Evolutionary conservation across 2,797 vertebrate species (phyloP).

Genomic region (Platyrinchus mystaceus): DNA sequence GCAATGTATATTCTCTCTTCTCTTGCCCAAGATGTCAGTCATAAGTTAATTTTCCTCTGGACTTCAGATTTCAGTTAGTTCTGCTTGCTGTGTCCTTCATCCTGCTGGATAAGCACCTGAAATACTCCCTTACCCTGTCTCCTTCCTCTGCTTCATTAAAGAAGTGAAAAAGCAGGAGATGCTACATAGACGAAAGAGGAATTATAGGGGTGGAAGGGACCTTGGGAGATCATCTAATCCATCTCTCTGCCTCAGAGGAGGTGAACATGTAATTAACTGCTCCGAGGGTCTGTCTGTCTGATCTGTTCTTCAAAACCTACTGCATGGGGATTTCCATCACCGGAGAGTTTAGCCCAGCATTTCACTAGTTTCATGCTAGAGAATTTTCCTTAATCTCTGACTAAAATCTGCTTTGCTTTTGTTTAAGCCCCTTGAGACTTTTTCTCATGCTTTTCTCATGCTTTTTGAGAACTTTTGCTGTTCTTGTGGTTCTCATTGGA

Average conservation of each 20-base stretch:
- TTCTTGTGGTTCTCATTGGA: neutral
- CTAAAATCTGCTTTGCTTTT: constrained; percentile 41
- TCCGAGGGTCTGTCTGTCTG: constrained; percentile 15
- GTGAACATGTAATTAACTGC: constrained; percentile 57
- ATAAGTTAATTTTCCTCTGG: constrained; percentile 40
- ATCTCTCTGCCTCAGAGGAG: constrained; percentile 36
- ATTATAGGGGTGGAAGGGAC: constrained; percentile 23
- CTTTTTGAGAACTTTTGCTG: constrained; percentile 9
- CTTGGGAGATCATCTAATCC: constrained; percentile 56
- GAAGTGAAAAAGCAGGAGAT: constrained; percentile 16
- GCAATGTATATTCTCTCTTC: neutral
- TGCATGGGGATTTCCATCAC: constrained; percentile 39
- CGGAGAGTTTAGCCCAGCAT: neutral
- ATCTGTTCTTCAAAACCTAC: constrained; percentile 37
- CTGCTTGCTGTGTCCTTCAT: constrained; percentile 33
- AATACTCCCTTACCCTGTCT: neutral
- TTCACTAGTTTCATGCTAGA: neutral
- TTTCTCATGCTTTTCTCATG: neutral
- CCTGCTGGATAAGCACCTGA: constrained; percentile 38
- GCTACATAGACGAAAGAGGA: neutral
- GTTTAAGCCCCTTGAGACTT: constrained; percentile 5
- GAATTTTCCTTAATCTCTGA: constrained; percentile 2
- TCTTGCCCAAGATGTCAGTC: neutral
- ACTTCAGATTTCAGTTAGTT: neutral
- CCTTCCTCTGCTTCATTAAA: constrained; percentile 50